Conservation (phyloP, 1,140 invertebrate species). For the Drosophila sp. region DNA sequence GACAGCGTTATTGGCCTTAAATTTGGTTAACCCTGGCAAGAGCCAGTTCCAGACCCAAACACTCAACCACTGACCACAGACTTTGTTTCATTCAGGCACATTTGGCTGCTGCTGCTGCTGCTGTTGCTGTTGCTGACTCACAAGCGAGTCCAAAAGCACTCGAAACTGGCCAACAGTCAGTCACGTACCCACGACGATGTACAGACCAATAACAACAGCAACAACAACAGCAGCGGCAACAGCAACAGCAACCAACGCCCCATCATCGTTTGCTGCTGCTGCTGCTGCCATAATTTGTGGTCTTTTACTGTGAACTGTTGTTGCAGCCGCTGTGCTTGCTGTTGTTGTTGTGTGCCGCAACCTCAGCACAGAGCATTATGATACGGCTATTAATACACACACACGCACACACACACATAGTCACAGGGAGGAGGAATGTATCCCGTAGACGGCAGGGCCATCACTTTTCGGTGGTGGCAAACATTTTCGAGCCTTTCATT, state of each 20-base stretch:
- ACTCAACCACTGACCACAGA: conserved; percentile 30
- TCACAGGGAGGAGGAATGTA: conserved; percentile 27
- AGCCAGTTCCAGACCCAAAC: background rate
- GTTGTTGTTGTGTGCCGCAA: conserved; percentile 54
- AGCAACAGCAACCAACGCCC: conserved; percentile 50
- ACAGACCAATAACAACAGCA: conserved; percentile 25
- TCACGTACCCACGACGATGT: conserved; percentile 62
- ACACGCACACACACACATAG: conserved; percentile 23
- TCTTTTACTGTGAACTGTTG: conserved; percentile 66
- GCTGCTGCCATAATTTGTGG: conserved; percentile 74
- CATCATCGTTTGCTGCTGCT: conserved; percentile 41
- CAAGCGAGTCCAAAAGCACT: conserved; percentile 23
- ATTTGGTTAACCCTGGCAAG: conserved; percentile 40
- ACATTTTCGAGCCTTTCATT: conserved; percentile 76
- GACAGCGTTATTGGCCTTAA: conserved; percentile 81
- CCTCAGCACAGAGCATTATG: conserved; percentile 63
- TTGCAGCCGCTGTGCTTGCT: conserved; percentile 25
- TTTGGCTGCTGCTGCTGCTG: conserved; percentile 7
- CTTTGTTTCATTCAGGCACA: conserved; percentile 14
- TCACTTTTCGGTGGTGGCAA: conserved; percentile 73
- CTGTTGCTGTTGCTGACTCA: conserved; percentile 45
- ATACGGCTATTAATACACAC: conserved; percentile 67
- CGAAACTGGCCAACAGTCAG: conserved; percentile 51
- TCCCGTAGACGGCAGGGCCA: conserved; percentile 9
- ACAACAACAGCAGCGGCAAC: conserved; percentile 8